These are phyloP conservation scores for Callopanchax toddi DNA, from an alignment of 2,113 vertebrate species.

Conservation along the genomic window DNA sequence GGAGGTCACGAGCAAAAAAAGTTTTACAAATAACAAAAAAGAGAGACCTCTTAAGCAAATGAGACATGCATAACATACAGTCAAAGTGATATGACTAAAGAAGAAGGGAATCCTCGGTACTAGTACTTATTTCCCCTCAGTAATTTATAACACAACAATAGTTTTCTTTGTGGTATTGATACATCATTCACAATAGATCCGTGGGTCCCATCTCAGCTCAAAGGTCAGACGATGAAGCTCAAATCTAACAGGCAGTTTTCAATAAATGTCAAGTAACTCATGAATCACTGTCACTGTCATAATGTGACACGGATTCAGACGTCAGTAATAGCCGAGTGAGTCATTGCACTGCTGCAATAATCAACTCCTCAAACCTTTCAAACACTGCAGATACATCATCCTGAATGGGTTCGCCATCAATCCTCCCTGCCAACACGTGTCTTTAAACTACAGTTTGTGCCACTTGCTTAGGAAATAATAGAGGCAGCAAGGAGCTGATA, in stretches of 20 bases:
- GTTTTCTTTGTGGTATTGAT: not conserved
- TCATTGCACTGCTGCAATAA: conserved; percentile 42
- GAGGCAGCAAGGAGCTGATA: not conserved
- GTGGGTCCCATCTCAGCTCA: conserved; percentile 4
- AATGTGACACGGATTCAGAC: conserved; percentile 45
- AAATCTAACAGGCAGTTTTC: conserved; percentile 11
- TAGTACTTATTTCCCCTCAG: too few species aligned
- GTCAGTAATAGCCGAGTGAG: conserved; percentile 44
- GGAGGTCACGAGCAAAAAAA: too few species aligned
- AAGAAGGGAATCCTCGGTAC: too few species aligned
- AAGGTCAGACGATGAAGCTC: conserved; percentile 25
- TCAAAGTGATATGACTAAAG: too few species aligned
- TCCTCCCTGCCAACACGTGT: conserved; percentile 13
- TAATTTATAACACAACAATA: not conserved
- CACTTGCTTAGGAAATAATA: conserved; percentile 4
- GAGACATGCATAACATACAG: too few species aligned
- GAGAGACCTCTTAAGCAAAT: too few species aligned
- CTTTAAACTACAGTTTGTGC: conserved; percentile 35
- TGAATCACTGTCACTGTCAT: conserved; percentile 62
- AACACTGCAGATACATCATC: not conserved
- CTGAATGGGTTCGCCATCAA: not conserved
- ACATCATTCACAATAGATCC: not conserved
- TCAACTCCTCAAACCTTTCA: conserved; percentile 51
- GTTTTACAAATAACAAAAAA: too few species aligned
- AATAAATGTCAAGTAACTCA: conserved; percentile 61